These are phyloP conservation scores for Xanthorhoe spadicearia DNA, from an alignment of 2,888 invertebrate species.

Conservation along the genomic window DNA sequence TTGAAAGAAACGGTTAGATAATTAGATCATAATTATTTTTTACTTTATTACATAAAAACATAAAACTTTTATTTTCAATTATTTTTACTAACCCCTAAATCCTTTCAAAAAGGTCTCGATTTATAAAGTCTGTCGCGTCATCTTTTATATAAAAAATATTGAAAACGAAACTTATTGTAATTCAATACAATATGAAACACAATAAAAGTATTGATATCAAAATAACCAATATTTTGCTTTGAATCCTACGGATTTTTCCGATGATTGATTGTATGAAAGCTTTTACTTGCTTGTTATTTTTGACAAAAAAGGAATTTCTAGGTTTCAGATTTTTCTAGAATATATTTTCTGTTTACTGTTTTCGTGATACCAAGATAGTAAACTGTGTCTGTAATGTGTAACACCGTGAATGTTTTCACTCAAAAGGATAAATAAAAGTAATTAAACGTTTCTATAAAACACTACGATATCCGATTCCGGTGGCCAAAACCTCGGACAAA, in stretches of 20 bases:
- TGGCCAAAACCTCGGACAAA: neutral
- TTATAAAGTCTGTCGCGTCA: neutral
- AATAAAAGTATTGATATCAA: neutral
- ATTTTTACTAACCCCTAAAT: too few species aligned
- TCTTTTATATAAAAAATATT: neutral
- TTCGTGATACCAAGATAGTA: too few species aligned
- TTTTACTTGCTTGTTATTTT: neutral
- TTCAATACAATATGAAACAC: neutral
- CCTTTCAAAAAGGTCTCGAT: neutral
- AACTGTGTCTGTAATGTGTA: neutral
- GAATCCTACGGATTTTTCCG: neutral
- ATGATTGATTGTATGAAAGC: neutral
- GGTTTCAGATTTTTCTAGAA: neutral
- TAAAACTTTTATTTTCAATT: too few species aligned
- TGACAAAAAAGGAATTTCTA: neutral
- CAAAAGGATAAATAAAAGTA: neutral
- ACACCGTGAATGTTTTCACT: neutral
- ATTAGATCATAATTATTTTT: too few species aligned
- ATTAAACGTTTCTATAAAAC: neutral
- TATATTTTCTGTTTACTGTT: too few species aligned
- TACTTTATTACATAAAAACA: too few species aligned
- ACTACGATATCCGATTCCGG: neutral
- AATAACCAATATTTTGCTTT: neutral
- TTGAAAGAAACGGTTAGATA: too few species aligned
- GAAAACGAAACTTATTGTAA: neutral